phyloP scores from a whole-genome alignment of 2,797 vertebrate species.

The Xyrichtys novacula region DNA sequence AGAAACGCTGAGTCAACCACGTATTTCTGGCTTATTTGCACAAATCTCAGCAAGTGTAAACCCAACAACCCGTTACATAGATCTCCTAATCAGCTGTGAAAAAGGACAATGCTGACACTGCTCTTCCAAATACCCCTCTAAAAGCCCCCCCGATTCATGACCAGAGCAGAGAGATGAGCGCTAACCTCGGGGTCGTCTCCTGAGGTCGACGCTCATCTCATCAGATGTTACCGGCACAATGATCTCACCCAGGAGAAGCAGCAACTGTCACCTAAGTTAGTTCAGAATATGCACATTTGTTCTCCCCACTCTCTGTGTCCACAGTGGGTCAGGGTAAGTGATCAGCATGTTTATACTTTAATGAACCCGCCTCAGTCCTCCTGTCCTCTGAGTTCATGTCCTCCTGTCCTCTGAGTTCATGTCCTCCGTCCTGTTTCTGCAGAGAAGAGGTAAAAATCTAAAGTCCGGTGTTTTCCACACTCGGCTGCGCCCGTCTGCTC shows the following conservation, averaged over 20 bases:
- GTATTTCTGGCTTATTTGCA: constrained; percentile 19
- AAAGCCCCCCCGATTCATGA: constrained; percentile 49
- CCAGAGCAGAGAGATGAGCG: constrained; percentile 46
- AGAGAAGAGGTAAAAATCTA: constrained; percentile 43
- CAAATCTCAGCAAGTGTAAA: constrained; percentile 45
- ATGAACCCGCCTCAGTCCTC: constrained; percentile 45
- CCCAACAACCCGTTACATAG: constrained; percentile 20
- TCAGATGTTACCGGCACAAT: constrained; percentile 94
- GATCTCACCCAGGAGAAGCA: constrained; percentile 87
- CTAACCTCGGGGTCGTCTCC: constrained; percentile 66
- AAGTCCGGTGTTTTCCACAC: constrained; percentile 42
- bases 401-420: constrained; percentile 37
- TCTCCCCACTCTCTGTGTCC: constrained; percentile 76
- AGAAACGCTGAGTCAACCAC: constrained; percentile 16
- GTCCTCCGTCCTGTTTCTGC: constrained; percentile 36
- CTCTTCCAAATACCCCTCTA: constrained; percentile 28
- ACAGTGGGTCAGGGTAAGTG: constrained; percentile 85
- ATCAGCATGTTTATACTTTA: constrained; percentile 82
- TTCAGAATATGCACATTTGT: constrained; percentile 96
- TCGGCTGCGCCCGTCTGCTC: constrained; percentile 69
- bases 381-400: constrained; percentile 47
- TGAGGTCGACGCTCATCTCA: constrained; percentile 75
- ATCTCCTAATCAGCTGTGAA: constrained; percentile 44
- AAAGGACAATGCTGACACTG: constrained; percentile 39
- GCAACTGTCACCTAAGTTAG: constrained; percentile 99